A percentile compares a stretch with the other conserved stretches of the same genome.
Conservation (phyloP, 2,888 invertebrate species). For the Lordiphosa fenestrarum region DNA sequence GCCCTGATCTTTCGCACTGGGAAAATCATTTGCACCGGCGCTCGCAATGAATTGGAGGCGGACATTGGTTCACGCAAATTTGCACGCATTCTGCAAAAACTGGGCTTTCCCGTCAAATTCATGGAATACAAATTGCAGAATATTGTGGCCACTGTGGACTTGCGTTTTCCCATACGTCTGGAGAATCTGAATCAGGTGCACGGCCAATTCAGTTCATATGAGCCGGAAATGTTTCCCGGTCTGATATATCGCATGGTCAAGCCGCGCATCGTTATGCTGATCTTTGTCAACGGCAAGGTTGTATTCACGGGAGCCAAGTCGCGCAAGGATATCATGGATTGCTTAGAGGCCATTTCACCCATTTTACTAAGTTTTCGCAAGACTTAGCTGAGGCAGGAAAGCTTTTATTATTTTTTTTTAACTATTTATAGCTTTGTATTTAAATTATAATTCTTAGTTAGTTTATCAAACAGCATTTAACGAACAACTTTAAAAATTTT, state of each 20-base stretch:
- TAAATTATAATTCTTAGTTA: no score
- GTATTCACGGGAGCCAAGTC: conserved; percentile 97
- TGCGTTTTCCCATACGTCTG: conserved; percentile 86
- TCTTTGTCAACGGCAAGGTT: conserved; percentile 99
- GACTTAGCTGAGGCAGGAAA: conserved; percentile 80
- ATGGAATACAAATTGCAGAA: conserved; percentile 89
- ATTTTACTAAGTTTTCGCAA: conserved; percentile 96
- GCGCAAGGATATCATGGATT: conserved; percentile 94
- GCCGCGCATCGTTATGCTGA: conserved; percentile 95
- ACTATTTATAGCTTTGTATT: conserved; percentile 7
- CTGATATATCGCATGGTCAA: conserved; percentile 98
- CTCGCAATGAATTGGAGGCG: conserved; percentile 88
- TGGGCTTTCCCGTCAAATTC: conserved; percentile 89
- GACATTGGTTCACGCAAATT: conserved; percentile 90
- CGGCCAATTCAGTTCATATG: conserved; percentile 92
- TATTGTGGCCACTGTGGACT: conserved; percentile 88
- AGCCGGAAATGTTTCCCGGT: conserved; percentile 99
- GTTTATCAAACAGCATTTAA: conserved; percentile 2
- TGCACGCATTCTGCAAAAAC: conserved; percentile 90
- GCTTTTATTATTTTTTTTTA: background rate
- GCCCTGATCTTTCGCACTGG: conserved; percentile 88
- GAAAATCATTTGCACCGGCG: conserved; percentile 91
- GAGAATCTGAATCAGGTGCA: conserved; percentile 88
- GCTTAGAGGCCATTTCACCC: conserved; percentile 96
- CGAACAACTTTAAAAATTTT: conserved; percentile 3